Conservation (phyloP, 2,888 invertebrate genomes). For the Limnephilus lunatus region DNA sequence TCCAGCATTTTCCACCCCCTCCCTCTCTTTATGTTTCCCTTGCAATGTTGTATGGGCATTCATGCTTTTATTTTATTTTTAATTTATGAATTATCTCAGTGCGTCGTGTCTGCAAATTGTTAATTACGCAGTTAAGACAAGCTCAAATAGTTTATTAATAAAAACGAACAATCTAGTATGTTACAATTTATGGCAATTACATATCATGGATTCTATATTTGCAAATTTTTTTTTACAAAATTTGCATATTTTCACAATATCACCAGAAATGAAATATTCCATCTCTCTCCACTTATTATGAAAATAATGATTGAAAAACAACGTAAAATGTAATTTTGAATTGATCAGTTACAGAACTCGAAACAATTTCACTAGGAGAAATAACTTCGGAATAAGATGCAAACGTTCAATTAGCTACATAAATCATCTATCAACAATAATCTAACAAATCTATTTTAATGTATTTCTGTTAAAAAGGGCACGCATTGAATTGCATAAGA, state of each 20-base stretch:
- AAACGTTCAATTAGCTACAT: no score
- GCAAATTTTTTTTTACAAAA: no score
- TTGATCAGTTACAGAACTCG: no score
- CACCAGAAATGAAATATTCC: not conserved
- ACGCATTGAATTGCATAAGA: no score
- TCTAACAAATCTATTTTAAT: no score
- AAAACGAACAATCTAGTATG: not conserved
- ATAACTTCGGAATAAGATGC: not conserved
- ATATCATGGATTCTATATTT: not conserved
- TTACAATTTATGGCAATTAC: not conserved
- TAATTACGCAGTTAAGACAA: conserved; percentile 52
- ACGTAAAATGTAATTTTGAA: no score
- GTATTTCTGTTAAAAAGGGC: no score
- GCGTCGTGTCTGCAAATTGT: conserved; percentile 61
- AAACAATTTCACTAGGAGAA: not conserved
- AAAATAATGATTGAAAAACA: not conserved
- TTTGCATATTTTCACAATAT: not conserved
- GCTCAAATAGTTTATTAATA: not conserved
- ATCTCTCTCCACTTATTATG: not conserved
- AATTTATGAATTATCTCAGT: conserved; percentile 60
- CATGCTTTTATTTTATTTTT: conserved; percentile 58
- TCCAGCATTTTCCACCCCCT: conserved; percentile 22
- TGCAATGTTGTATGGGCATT: conserved; percentile 2
- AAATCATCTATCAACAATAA: no score
- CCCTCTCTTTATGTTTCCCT: not conserved